Evolutionary conservation across 1,140 invertebrate species (phyloP).

Genomic region (Drosophila fuyamai): DNA sequence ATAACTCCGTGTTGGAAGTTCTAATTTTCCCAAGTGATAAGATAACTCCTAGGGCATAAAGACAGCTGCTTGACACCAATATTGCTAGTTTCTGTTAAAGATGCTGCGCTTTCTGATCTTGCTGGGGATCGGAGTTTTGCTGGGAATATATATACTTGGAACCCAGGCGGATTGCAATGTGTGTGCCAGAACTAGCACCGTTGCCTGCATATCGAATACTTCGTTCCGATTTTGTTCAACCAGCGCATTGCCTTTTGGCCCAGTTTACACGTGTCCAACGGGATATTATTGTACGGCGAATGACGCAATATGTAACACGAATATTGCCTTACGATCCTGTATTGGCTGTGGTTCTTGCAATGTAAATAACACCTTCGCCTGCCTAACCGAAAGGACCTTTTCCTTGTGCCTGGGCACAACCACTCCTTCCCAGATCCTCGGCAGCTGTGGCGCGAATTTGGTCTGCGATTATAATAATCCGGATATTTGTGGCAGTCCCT

Average conservation of each 20-base stretch:
- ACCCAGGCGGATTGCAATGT: conserved; percentile 45
- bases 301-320: conserved; percentile 14
- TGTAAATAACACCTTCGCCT: conserved; percentile 32
- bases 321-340: conserved; percentile 20
- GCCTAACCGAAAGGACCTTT: conserved; percentile 27
- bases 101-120: conserved; percentile 40
- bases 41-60: conserved; percentile 36
- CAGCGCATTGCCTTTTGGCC: conserved; percentile 8
- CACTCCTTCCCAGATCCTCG: neutral
- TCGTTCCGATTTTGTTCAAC: conserved; percentile 41
- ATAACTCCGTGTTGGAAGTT: conserved; percentile 17
- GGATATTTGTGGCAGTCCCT: conserved; percentile 40
- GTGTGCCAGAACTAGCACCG: conserved; percentile 8
- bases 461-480: conserved; percentile 41
- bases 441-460: conserved; percentile 12
- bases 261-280: conserved; percentile 25
- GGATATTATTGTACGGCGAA: conserved; percentile 45
- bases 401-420: conserved; percentile 47
- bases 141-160: conserved; percentile 14
- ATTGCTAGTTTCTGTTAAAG: conserved; percentile 35
- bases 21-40: conserved; percentile 23
- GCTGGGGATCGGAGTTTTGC: conserved; percentile 11
- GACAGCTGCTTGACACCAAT: neutral
- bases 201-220: conserved; percentile 51
- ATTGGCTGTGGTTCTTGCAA: conserved; percentile 38